Base-by-base conservation (phyloP, 2,113 vertebrate species). In the Phyllopteryx taeniolatus region DNA sequence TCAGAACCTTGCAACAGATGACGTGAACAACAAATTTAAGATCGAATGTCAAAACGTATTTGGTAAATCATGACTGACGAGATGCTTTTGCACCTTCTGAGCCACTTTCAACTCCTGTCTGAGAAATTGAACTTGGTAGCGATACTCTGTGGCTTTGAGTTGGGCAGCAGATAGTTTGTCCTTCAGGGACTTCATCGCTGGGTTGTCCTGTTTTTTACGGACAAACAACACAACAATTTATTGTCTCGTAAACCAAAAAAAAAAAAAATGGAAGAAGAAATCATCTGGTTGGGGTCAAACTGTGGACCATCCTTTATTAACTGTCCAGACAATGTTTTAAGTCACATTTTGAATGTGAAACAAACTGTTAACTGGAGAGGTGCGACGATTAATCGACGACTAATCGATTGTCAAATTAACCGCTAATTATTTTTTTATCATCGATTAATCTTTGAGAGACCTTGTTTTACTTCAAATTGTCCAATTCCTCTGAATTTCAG, bases 51-150 rank as follows among this genome's bases (percentile, higher is more conserved):
- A 22, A 31, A 17, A 66, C 31, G 44, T 11, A n/a, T 31, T 15
- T 31, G 14, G 20, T 5, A 11, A 49, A 15, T 22, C 39, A 8
- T 14, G 8, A 10, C 1, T 31, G 13, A 66, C 31, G 44, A 27
- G n/a, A 47, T 47, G 63, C 8, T 49, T 39, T 12, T 1, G 51
- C 17, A 1, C 98, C 96, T 96, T 99, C 6, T 98, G 96, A 22
- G 94, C 94, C 63, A 94, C 69, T 81, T 93, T 96, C 73, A 99
- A 79, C 8, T 99, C 96, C 82, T 96, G 96, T 69, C 91, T 96
- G 27, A 89, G 31, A 0, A 92, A 74, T 22, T 98, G 96, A 61
- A 98, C 87, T 86, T 98, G 95, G 87, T 99, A 98, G 10, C 98
- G 94, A 73, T 94, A 94, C 53, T 98, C 96, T 0, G 87, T 86